phyloP scores from a whole-genome alignment of 2,888 invertebrate species.

The Parthenolecanium corni region DNA sequence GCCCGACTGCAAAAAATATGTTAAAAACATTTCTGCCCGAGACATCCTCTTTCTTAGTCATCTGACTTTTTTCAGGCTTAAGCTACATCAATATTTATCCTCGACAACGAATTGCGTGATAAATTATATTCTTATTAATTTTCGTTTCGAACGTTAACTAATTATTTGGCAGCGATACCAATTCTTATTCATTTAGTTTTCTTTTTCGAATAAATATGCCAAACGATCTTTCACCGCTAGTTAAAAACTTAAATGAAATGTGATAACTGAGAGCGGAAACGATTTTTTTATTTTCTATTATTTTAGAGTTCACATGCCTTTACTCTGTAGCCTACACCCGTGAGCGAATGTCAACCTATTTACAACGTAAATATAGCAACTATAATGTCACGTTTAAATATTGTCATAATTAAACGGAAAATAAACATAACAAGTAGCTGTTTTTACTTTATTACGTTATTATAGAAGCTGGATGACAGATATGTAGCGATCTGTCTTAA shows the following conservation, averaged over 20 bases:
- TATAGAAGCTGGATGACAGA: too few species aligned
- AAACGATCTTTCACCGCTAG: conserved; percentile 21
- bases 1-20: too few species aligned
- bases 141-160: conserved; percentile 13
- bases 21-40: too few species aligned
- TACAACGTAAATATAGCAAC: neutral
- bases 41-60: too few species aligned
- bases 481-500: too few species aligned
- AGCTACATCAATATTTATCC: too few species aligned
- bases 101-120: too few species aligned
- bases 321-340: too few species aligned
- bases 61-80: too few species aligned
- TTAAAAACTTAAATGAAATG: conserved; percentile 19
- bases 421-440: conserved; percentile 4
- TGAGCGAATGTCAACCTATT: too few species aligned
- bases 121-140: neutral
- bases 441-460: neutral
- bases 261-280: conserved; percentile 19
- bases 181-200: conserved; percentile 12
- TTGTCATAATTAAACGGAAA: conserved; percentile 10
- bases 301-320: too few species aligned
- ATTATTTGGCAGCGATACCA: conserved; percentile 12
- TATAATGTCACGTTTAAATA: conserved; percentile 13
- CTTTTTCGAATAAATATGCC: conserved; percentile 11
- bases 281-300: neutral